Conservation (phyloP, 2,888 invertebrate genomes). For the Aphelenchoides bicaudatus region DNA sequence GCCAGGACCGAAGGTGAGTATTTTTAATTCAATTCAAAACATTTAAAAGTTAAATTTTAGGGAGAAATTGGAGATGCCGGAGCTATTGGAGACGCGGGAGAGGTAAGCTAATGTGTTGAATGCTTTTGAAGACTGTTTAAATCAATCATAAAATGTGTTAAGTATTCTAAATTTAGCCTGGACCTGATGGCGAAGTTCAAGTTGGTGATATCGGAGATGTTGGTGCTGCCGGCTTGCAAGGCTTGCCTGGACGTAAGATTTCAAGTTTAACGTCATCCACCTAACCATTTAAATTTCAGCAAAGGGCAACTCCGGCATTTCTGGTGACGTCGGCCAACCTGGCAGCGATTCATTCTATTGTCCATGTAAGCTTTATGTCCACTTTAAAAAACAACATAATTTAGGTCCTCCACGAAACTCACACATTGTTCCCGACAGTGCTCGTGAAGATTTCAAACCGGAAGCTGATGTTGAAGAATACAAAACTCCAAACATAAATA, state of each 20-base stretch:
- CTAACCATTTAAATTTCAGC: too few species aligned
- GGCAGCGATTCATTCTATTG: too few species aligned
- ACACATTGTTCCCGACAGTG: neutral
- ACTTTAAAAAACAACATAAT: too few species aligned
- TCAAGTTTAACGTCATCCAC: neutral
- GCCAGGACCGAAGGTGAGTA: neutral
- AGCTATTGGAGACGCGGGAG: neutral
- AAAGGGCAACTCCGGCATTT: too few species aligned
- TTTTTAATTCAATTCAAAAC: too few species aligned
- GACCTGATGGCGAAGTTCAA: neutral
- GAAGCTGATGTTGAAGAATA: too few species aligned
- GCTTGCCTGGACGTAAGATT: slow-evolving; percentile 1
- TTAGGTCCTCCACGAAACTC: neutral
- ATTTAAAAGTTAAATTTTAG: too few species aligned
- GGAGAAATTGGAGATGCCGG: slow-evolving; percentile 12
- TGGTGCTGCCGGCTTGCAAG: neutral
- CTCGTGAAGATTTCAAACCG: neutral
- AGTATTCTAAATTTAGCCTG: neutral
- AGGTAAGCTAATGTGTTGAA: too few species aligned
- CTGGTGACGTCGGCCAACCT: too few species aligned
- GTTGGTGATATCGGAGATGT: neutral
- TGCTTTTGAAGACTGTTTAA: too few species aligned
- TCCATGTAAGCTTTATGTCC: too few species aligned
- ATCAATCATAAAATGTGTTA: neutral
- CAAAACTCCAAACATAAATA: too few species aligned